Percentiles rank a stretch among this genome's conserved stretches.
Conservation (phyloP, 35 echinoderm and acorn worm species). For the Chiridota heheva region DNA sequence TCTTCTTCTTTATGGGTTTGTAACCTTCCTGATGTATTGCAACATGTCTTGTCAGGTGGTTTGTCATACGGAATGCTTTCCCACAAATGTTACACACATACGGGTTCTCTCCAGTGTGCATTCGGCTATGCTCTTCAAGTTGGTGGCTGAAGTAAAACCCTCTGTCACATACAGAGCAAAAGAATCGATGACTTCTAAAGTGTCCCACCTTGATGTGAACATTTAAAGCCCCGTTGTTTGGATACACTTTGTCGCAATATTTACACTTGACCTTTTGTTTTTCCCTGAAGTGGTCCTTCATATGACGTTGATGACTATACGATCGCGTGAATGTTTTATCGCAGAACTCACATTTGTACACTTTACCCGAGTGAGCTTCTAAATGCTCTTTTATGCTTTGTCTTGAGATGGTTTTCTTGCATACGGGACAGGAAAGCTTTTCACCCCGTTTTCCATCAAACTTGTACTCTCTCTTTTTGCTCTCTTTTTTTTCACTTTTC, state of each 20-base stretch:
- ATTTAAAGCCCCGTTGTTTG: slow-evolving; percentile 10
- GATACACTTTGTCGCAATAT: slow-evolving; percentile 10
- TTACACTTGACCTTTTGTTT: not conserved
- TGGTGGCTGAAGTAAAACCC: slow-evolving; percentile 34
- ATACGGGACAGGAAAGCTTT: slow-evolving; percentile 1
- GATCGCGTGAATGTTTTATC: slow-evolving; percentile 18
- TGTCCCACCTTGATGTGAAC: slow-evolving; percentile 21
- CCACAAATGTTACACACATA: slow-evolving; percentile 21
- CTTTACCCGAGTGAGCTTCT: slow-evolving; percentile 21
- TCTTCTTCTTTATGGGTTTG: too few relatives aligned
- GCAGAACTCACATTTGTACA: slow-evolving; percentile 13
- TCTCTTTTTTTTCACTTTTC: too few relatives aligned
- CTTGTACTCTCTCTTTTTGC: slow-evolving; percentile 26
- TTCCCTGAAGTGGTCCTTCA: slow-evolving; percentile 13
- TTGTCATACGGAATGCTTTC: not conserved
- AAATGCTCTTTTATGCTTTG: slow-evolving; percentile 29
- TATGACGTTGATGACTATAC: slow-evolving; percentile 4
- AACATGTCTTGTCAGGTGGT: too few relatives aligned
- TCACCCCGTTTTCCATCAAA: not conserved
- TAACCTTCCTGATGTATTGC: too few relatives aligned
- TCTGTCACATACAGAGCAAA: slow-evolving; percentile 18
- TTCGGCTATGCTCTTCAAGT: not conserved
- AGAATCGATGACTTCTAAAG: slow-evolving; percentile 20
- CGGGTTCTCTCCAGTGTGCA: slow-evolving; percentile 16
- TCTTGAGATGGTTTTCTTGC: slow-evolving; percentile 19